Evolutionary conservation across 2,797 vertebrate species (phyloP).

Genomic region (Aselliscus stoliczkanus): DNA sequence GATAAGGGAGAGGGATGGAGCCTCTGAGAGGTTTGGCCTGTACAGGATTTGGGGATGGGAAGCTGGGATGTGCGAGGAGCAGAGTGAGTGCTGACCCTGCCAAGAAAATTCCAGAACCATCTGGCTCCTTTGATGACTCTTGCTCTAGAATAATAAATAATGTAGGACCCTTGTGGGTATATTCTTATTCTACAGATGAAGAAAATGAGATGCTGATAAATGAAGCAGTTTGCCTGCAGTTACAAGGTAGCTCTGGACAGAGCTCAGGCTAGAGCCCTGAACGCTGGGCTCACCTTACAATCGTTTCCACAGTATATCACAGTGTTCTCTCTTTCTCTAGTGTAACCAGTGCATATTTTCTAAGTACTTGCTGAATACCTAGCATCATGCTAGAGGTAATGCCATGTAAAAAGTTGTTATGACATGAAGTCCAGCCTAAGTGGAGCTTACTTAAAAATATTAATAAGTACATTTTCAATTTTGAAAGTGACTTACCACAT

Average conservation of each 20-base stretch:
- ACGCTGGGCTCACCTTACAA: background rate
- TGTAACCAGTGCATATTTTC: background rate
- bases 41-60: background rate
- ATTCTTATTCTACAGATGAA: background rate
- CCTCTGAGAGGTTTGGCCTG: background rate
- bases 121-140: constrained; percentile 17
- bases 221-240: background rate
- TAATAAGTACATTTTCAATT: background rate
- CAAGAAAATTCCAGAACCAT: constrained; percentile 1
- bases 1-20: too few relatives aligned
- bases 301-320: background rate
- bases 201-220: constrained; percentile 11
- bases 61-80: background rate
- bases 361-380: background rate
- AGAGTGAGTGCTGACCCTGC: background rate
- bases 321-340: background rate
- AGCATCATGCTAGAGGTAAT: background rate
- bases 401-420: background rate
- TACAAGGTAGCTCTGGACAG: background rate
- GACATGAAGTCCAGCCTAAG: background rate
- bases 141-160: background rate
- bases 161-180: background rate
- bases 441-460: constrained; percentile 14
- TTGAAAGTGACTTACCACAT: constrained; percentile 18
- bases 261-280: background rate